These are phyloP conservation scores for Podargus strigoides DNA, from an alignment of 2,797 vertebrate genomes.

Conservation along the genomic window DNA sequence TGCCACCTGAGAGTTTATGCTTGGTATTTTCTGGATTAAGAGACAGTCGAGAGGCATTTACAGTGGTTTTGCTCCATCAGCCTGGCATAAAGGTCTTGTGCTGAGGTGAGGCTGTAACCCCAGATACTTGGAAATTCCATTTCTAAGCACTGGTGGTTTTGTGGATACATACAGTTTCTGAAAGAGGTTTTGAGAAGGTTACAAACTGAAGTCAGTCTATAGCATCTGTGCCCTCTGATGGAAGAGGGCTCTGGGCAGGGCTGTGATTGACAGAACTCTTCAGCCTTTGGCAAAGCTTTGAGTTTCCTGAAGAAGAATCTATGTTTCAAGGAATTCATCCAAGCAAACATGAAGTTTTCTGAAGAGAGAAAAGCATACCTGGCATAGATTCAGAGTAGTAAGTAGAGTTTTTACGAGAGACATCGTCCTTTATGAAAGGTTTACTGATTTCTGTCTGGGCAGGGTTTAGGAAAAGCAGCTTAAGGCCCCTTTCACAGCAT, in stretches of 20 bases:
- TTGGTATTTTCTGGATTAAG: neutral
- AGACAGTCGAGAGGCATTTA: neutral
- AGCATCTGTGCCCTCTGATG: neutral
- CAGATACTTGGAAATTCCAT: neutral
- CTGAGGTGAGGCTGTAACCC: neutral
- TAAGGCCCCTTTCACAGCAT: neutral
- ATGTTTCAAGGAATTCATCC: neutral
- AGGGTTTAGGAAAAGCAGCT: neutral
- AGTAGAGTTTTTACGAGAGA: neutral
- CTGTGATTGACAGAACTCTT: neutral
- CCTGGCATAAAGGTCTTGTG: neutral
- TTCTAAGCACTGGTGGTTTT: neutral
- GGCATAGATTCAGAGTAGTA: neutral
- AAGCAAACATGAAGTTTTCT: neutral
- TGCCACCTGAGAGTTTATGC: neutral
- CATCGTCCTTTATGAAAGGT: neutral
- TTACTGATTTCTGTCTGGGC: neutral
- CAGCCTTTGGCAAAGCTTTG: neutral
- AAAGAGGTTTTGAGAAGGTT: neutral
- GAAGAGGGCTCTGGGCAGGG: neutral
- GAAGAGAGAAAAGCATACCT: neutral
- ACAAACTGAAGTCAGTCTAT: neutral
- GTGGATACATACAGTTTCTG: neutral
- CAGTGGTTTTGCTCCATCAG: neutral
- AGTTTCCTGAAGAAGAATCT: neutral